Evolutionary conservation across 2,797 vertebrate species (phyloP).

Genomic region (Cyprinella venusta): DNA sequence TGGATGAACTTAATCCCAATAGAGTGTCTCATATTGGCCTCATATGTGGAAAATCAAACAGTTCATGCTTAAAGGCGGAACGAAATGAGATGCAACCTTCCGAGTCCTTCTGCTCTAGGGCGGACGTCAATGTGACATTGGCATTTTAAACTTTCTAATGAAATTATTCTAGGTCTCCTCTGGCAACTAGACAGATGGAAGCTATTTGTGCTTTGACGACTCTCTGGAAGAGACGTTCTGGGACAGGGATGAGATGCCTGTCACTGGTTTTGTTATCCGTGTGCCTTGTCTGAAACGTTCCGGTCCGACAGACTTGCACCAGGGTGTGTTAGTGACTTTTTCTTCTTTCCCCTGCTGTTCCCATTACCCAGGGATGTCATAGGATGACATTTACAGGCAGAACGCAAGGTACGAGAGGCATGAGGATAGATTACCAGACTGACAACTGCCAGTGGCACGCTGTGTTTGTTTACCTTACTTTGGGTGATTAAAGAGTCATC

Average conservation of each 20-base stretch:
- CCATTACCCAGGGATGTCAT: constrained; percentile 39
- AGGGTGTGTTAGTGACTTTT: constrained; percentile 10
- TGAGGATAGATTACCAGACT: constrained; percentile 53
- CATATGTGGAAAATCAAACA: constrained; percentile 34
- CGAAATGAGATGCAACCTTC: constrained; percentile 44
- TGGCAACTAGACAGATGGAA: constrained; percentile 12
- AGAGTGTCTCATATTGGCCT: constrained; percentile 28
- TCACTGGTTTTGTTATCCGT: not conserved
- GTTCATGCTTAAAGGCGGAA: constrained; percentile 45
- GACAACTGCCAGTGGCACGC: constrained; percentile 27
- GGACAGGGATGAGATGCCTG: not conserved
- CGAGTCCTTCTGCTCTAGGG: constrained; percentile 26
- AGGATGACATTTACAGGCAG: constrained; percentile 59
- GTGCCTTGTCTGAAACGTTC: constrained; percentile 29
- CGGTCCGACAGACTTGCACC: constrained; percentile 18
- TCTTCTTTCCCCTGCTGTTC: constrained; percentile 22
- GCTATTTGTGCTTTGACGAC: constrained; percentile 8
- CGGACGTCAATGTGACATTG: constrained; percentile 33
- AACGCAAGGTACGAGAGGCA: constrained; percentile 44
- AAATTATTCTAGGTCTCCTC: constrained; percentile 21
- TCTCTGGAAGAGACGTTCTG: not conserved
- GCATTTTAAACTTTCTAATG: constrained; percentile 47
- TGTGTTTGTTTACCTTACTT: constrained; percentile 43
- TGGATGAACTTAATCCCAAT: constrained; percentile 32
- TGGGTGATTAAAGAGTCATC: constrained; percentile 43